A percentile compares a stretch with the other conserved stretches of the same genome.
Evolutionary conservation across 2,888 invertebrate genomes (phyloP).

Genomic region (Lymantria monacha): DNA sequence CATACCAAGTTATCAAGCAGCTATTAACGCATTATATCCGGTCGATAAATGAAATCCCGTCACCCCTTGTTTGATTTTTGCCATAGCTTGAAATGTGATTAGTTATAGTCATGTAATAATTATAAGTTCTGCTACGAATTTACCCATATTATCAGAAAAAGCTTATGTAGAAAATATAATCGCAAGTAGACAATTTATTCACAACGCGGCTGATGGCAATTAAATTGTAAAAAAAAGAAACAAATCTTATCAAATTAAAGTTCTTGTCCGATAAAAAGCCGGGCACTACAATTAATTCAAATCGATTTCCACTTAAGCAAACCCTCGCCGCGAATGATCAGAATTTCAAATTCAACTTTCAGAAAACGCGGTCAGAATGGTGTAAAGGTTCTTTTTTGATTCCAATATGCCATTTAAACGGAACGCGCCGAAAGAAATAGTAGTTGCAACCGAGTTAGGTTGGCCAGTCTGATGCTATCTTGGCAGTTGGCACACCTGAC

Average conservation of each 20-base stretch:
- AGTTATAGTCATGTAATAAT: too few species aligned
- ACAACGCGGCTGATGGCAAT: conserved; percentile 1
- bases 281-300: conserved; percentile 72
- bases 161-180: too few species aligned
- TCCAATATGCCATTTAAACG: conserved; percentile 79
- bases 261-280: conserved; percentile 62
- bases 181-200: neutral
- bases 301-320: conserved; percentile 76
- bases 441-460: conserved; percentile 74
- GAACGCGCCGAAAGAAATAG: conserved; percentile 78
- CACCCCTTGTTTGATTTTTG: conserved; percentile 33
- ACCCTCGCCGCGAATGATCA: conserved; percentile 67
- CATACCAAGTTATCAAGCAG: conserved; percentile 35
- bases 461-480: conserved; percentile 80
- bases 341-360: conserved; percentile 78
- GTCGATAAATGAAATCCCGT: conserved; percentile 41
- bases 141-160: neutral
- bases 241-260: conserved; percentile 72
- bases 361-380: conserved; percentile 66
- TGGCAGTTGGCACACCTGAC: conserved; percentile 83
- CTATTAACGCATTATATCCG: conserved; percentile 37
- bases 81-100: conserved; percentile 16
- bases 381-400: conserved; percentile 79
- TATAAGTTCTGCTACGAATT: too few species aligned
- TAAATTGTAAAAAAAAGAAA: conserved; percentile 31